Evolutionary conservation across 2,888 invertebrate species (phyloP).

Genomic region (Catocala fraxini): DNA sequence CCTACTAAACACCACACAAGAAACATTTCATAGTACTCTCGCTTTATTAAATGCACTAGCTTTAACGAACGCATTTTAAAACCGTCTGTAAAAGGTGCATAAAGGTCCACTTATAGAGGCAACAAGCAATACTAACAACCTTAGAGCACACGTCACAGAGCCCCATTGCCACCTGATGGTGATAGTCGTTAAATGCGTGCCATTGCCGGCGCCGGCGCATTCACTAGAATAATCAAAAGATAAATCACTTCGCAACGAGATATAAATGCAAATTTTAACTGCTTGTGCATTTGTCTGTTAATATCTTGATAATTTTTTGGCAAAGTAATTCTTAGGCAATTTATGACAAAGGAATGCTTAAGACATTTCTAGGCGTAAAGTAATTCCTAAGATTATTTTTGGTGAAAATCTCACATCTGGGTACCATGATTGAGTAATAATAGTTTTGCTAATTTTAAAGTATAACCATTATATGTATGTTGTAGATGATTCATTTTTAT

Average conservation of each 20-base stretch:
- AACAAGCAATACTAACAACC: conserved; percentile 70
- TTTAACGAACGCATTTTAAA: conserved; percentile 43
- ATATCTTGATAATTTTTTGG: not conserved
- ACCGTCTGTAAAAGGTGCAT: conserved; percentile 56
- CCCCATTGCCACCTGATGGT: conserved; percentile 61
- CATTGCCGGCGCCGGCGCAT: conserved; percentile 49
- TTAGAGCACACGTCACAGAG: conserved; percentile 46
- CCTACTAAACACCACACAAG: not conserved
- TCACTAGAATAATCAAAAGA: conserved; percentile 44
- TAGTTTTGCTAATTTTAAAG: too few relatives aligned
- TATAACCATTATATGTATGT: too few relatives aligned
- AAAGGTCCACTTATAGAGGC: conserved; percentile 52
- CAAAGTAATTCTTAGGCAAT: too few relatives aligned
- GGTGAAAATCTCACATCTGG: too few relatives aligned
- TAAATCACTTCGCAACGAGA: conserved; percentile 41
- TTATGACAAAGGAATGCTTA: too few relatives aligned
- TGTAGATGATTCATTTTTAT: too few relatives aligned
- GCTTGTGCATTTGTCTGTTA: conserved; percentile 34
- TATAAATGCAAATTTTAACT: conserved; percentile 28
- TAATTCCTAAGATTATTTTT: too few relatives aligned
- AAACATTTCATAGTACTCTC: conserved; percentile 14
- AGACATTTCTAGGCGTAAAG: too few relatives aligned
- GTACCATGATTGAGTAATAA: too few relatives aligned
- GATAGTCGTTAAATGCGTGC: conserved; percentile 63
- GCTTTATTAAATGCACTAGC: conserved; percentile 23